These are phyloP conservation scores for Pao palembangensis DNA, from an alignment of 2,113 vertebrate species.

Conservation along the genomic window DNA sequence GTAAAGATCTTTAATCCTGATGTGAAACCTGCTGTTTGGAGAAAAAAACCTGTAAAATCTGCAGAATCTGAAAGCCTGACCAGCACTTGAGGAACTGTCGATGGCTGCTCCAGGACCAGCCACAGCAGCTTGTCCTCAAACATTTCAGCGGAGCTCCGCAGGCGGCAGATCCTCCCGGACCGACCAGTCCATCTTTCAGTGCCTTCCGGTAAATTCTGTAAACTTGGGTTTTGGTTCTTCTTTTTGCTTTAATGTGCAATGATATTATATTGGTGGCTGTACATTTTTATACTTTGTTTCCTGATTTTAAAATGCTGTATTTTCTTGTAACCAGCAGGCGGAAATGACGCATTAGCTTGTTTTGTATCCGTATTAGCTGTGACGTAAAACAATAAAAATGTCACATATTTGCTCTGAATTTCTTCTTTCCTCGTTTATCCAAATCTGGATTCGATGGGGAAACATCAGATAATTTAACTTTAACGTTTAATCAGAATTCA, in stretches of 20 bases:
- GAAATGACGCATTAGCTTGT: constrained; percentile 13
- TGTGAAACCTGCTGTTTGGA: no score
- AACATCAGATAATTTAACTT: no score
- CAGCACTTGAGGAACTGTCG: background rate
- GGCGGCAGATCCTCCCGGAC: constrained; percentile 81
- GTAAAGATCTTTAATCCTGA: no score
- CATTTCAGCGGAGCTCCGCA: constrained; percentile 81
- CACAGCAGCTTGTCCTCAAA: constrained; percentile 13
- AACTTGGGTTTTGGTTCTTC: constrained; percentile 35
- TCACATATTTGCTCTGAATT: constrained; percentile 35
- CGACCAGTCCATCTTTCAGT: constrained; percentile 33
- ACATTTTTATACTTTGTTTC: constrained; percentile 64
- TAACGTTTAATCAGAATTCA: no score
- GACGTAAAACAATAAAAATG: constrained; percentile 55
- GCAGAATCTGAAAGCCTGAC: no score
- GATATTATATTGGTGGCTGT: constrained; percentile 67
- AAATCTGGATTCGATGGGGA: no score
- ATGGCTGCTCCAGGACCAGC: no score
- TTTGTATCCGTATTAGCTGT: constrained; percentile 40
- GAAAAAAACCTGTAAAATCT: no score
- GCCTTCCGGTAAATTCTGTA: constrained; percentile 71
- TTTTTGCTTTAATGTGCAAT: constrained; percentile 69
- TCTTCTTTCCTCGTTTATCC: no score
- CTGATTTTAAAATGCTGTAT: constrained; percentile 30
- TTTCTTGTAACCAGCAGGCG: constrained; percentile 22